A percentile compares a stretch with the other conserved stretches of the same genome.
Conservation (phyloP, 2,113 vertebrate species). For the Equus quagga region DNA sequence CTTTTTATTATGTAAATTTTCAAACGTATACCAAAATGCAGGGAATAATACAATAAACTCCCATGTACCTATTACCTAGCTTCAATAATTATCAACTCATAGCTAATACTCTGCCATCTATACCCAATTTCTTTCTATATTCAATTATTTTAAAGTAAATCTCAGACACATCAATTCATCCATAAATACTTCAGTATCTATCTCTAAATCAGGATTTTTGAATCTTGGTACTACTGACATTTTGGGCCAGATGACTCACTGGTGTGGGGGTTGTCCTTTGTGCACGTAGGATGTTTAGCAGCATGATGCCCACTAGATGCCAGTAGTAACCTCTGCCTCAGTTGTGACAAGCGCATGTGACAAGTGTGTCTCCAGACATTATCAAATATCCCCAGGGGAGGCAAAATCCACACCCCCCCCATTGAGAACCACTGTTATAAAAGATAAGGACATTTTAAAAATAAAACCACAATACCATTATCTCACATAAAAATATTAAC, state of each 20-base stretch:
- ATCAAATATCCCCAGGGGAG: background rate
- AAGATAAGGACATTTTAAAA: background rate
- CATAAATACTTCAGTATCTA: slow-evolving; percentile 43
- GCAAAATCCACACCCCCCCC: background rate
- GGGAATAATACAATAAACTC: background rate
- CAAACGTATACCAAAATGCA: slow-evolving; percentile 33
- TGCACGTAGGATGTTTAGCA: background rate
- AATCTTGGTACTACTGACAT: background rate
- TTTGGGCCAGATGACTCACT: background rate
- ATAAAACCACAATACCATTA: slow-evolving; percentile 1
- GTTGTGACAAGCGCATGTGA: background rate
- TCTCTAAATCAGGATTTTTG: background rate
- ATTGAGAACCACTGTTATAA: slow-evolving; percentile 48
- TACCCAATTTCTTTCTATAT: background rate
- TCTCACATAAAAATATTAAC: slow-evolving; percentile 34
- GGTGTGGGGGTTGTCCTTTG: background rate
- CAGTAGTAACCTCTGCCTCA: background rate
- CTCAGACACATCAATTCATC: background rate
- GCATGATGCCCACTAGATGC: background rate
- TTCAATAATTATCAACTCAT: slow-evolving; percentile 36
- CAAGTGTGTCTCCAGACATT: slow-evolving; percentile 25
- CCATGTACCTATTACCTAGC: background rate
- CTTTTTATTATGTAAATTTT: slow-evolving; percentile 1
- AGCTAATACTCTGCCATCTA: background rate
- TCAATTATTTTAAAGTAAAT: slow-evolving; percentile 40